These are phyloP conservation scores for Threskiornis aethiopicus DNA, from an alignment of 2,797 vertebrate genomes.

Conservation along the genomic window DNA sequence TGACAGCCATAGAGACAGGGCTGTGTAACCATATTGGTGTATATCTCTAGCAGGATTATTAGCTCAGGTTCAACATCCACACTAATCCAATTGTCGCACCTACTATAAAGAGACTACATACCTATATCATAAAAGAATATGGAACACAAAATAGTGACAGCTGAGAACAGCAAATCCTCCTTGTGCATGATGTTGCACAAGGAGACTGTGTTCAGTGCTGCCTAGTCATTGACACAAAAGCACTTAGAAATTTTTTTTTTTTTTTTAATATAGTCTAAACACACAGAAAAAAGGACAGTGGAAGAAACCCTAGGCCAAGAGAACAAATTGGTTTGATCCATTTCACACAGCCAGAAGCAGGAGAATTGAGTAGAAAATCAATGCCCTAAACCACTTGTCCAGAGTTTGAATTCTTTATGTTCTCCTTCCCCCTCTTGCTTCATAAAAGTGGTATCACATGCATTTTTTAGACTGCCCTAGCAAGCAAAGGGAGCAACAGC, in stretches of 20 bases:
- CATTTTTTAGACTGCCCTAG: neutral
- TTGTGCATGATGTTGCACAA: neutral
- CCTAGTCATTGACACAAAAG: neutral
- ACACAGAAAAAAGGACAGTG: neutral
- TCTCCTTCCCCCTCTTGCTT: neutral
- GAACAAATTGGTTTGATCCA: neutral
- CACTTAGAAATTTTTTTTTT: neutral
- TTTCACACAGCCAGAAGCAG: neutral
- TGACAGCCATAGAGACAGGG: neutral
- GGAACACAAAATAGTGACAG: neutral
- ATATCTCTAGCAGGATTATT: neutral
- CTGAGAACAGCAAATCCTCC: neutral
- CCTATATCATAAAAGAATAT: neutral
- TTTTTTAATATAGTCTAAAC: neutral
- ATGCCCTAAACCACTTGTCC: neutral
- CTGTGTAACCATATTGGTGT: too few relatives aligned
- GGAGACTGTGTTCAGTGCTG: neutral
- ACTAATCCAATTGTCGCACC: neutral
- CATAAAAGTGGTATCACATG: neutral
- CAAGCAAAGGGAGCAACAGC: neutral
- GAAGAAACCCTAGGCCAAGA: neutral
- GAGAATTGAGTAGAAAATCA: neutral
- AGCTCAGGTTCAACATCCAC: neutral
- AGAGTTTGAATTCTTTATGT: neutral
- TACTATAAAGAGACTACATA: neutral